phyloP scores from a whole-genome alignment of 92 coral and sea anemone genomes.

The Scolanthus callimorphus region DNA sequence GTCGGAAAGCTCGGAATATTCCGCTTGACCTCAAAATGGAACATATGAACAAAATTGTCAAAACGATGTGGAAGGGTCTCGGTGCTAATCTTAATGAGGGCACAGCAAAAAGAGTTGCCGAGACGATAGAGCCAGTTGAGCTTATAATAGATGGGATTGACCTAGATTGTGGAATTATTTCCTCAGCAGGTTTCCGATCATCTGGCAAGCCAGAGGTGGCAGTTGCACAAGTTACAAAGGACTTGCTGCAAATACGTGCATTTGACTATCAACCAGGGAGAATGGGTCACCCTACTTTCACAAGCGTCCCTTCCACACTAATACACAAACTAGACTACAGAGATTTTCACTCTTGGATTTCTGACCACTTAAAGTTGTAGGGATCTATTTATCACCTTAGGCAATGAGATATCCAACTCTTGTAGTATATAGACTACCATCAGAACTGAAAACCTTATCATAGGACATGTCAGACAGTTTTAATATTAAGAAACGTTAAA shows the following conservation, averaged over 20 bases:
- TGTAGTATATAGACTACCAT: too few species aligned
- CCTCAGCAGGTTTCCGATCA: conserved; percentile 11
- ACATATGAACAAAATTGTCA: too few species aligned
- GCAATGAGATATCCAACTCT: too few species aligned
- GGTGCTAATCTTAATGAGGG: conserved; percentile 23
- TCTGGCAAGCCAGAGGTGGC: conserved; percentile 26
- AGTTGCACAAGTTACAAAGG: conserved; percentile 30
- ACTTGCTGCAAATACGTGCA: conserved; percentile 14
- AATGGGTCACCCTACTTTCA: conserved; percentile 18
- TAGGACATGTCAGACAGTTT: too few species aligned
- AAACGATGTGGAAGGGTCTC: too few species aligned
- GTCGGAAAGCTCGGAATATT: too few species aligned
- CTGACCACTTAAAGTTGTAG: conserved; percentile 35
- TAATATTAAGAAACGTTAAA: too few species aligned
- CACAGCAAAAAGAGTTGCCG: conserved; percentile 23
- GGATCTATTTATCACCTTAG: conserved; percentile 40
- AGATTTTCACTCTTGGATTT: conserved; percentile 56
- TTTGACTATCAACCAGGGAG: conserved; percentile 7
- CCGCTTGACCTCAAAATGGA: too few species aligned
- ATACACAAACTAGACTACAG: conserved; percentile 48
- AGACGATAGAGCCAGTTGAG: conserved; percentile 29
- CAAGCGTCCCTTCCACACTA: conserved; percentile 5
- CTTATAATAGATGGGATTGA: conserved; percentile 27
- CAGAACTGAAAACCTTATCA: too few species aligned
- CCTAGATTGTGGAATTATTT: conserved; percentile 28